Percentiles rank a stretch among this genome's conserved stretches.
These are phyloP conservation scores for Sycobia sp. DNA, from an alignment of 1,140 invertebrate species.

Conservation along the genomic window DNA sequence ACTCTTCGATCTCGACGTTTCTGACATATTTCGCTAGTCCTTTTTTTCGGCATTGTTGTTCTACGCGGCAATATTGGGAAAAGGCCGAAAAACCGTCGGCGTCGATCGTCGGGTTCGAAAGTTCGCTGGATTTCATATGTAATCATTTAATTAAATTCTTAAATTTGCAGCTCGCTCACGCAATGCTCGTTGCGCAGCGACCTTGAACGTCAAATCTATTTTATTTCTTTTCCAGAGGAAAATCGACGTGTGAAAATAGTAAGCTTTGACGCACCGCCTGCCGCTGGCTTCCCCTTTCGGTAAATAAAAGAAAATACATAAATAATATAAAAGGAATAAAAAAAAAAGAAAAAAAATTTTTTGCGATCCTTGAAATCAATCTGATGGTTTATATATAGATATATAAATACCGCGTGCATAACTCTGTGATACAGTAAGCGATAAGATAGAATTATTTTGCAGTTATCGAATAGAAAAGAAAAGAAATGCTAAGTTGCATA, in stretches of 20 bases:
- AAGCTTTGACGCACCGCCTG: conserved; percentile 34
- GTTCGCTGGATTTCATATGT: conserved; percentile 23
- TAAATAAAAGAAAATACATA: conserved; percentile 12
- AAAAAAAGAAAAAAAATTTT: conserved; percentile 17
- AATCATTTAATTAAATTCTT: conserved; percentile 35
- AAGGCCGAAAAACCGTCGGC: conserved; percentile 30
- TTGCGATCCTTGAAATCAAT: conserved; percentile 26
- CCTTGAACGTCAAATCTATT: conserved; percentile 37
- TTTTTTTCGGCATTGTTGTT: conserved; percentile 35
- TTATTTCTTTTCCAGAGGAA: conserved; percentile 34
- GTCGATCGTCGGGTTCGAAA: conserved; percentile 17
- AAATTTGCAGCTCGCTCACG: conserved; percentile 35
- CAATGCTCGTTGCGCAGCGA: conserved; percentile 33
- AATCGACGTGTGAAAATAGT: conserved; percentile 35
- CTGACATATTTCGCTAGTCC: conserved; percentile 25
- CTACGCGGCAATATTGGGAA: conserved; percentile 28
- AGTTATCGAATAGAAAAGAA: conserved; percentile 38
- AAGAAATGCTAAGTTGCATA: conserved; percentile 15
- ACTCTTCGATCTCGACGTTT: conserved; percentile 21
- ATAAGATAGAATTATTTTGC: conserved; percentile 59
- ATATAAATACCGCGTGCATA: conserved; percentile 51
- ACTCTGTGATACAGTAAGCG: conserved; percentile 60
- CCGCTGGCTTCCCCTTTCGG: conserved; percentile 34
- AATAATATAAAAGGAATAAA: conserved; percentile 13
- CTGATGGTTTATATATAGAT: conserved; percentile 23